These are phyloP conservation scores for Drosophila miranda DNA, from an alignment of 1,140 invertebrate species.

Conservation along the genomic window DNA sequence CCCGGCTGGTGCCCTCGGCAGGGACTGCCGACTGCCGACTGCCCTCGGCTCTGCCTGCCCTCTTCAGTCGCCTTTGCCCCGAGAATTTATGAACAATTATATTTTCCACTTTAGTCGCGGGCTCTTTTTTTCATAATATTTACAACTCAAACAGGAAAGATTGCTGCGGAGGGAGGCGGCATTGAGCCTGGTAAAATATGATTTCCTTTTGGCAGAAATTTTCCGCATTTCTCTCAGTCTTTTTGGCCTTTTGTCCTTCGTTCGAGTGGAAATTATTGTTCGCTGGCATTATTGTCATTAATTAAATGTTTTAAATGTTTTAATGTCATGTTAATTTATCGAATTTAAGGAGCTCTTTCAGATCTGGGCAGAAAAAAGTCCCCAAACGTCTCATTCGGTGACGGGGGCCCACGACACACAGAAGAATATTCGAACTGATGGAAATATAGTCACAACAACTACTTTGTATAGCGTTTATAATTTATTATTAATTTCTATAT, in stretches of 20 bases:
- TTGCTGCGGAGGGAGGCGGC: neutral
- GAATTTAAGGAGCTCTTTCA: conserved; percentile 27
- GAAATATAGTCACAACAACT: too few relatives aligned
- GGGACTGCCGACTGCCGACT: conserved; percentile 8
- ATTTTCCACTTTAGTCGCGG: conserved; percentile 34
- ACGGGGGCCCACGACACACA: too few relatives aligned
- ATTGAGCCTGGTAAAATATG: conserved; percentile 8
- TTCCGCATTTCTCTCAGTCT: conserved; percentile 12
- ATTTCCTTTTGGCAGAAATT: conserved; percentile 17
- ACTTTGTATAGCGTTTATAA: too few relatives aligned
- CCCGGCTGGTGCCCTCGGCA: neutral
- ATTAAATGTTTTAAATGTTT: conserved; percentile 68
- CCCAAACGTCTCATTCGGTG: too few relatives aligned
- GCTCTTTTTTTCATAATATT: conserved; percentile 49
- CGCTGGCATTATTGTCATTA: conserved; percentile 58
- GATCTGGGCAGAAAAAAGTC: neutral
- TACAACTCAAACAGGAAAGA: conserved; percentile 36
- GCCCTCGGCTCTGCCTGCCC: conserved; percentile 14
- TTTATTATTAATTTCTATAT: too few relatives aligned
- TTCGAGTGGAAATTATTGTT: conserved; percentile 44
- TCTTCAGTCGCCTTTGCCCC: conserved; percentile 9
- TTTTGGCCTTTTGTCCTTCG: conserved; percentile 21
- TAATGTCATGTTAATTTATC: conserved; percentile 37
- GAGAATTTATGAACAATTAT: conserved; percentile 66
- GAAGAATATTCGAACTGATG: too few relatives aligned